Percentiles rank a stretch among this genome's conserved stretches.
Evolutionary conservation across 1,140 invertebrate genomes (phyloP).

Genomic region (Drosophila elegans): DNA sequence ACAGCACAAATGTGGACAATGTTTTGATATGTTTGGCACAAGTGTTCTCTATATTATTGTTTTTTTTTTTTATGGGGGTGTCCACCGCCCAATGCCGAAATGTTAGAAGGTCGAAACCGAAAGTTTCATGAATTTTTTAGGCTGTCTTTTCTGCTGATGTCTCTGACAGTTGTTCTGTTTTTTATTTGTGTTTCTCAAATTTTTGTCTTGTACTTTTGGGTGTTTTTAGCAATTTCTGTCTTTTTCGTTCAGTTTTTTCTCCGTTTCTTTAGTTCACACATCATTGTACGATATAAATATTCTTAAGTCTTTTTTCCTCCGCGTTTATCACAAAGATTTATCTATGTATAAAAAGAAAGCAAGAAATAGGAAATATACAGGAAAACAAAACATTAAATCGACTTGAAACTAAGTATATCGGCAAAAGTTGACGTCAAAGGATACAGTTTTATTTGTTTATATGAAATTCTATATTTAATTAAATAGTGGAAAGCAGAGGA

Average conservation of each 20-base stretch:
- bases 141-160: slow-evolving; percentile 12
- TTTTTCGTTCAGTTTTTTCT: slow-evolving; percentile 5
- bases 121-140: slow-evolving; percentile 36
- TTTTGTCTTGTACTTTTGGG: slow-evolving; percentile 43
- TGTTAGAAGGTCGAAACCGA: slow-evolving; percentile 40
- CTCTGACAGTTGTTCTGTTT: slow-evolving; percentile 29
- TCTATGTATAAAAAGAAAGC: slow-evolving; percentile 20
- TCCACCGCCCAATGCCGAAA: slow-evolving; percentile 50
- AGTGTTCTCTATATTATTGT: slow-evolving; percentile 51
- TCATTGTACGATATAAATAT: slow-evolving; percentile 62
- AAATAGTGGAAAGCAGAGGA: background rate
- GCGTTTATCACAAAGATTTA: slow-evolving; percentile 52
- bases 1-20: slow-evolving; percentile 67
- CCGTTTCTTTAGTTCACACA: slow-evolving; percentile 49
- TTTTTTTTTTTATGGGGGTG: slow-evolving; percentile 42
- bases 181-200: slow-evolving; percentile 8
- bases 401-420: slow-evolving; percentile 6
- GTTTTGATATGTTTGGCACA: slow-evolving; percentile 71
- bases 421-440: slow-evolving; percentile 57
- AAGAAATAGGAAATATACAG: slow-evolving; percentile 22
- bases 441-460: slow-evolving; percentile 51
- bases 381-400: slow-evolving; percentile 38
- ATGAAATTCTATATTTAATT: slow-evolving; percentile 43
- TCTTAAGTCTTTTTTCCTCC: slow-evolving; percentile 7
- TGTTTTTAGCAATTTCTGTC: slow-evolving; percentile 36